phyloP scores from a whole-genome alignment of 1,140 invertebrate species.

The Drosophila paulistorum region DNA sequence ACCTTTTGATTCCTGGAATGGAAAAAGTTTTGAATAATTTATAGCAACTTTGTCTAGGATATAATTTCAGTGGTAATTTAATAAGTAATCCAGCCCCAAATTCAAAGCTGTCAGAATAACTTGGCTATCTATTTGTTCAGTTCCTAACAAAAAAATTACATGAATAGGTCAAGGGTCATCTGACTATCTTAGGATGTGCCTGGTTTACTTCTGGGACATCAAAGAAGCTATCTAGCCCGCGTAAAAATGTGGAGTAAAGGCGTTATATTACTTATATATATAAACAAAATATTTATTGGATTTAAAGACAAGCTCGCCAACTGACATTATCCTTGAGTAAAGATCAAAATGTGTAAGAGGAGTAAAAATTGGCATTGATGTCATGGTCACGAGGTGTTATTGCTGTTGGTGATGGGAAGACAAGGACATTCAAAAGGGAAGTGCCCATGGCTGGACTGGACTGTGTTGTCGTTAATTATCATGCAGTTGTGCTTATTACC shows the following conservation, averaged over 20 bases:
- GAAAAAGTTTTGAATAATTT: neutral
- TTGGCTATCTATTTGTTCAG: neutral
- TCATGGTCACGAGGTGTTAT: neutral
- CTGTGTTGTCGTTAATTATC: slow-evolving; percentile 67
- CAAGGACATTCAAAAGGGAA: neutral
- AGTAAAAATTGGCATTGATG: neutral
- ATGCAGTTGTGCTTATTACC: slow-evolving; percentile 66
- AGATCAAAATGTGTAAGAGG: slow-evolving; percentile 25
- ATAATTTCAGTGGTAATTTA: neutral
- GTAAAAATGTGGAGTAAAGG: slow-evolving; percentile 20
- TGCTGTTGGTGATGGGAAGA: too few species aligned
- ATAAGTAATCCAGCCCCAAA: neutral
- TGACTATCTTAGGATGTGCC: slow-evolving; percentile 38
- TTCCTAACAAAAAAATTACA: slow-evolving; percentile 25
- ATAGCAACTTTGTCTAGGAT: neutral
- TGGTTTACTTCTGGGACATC: slow-evolving; percentile 24
- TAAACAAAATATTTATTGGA: neutral
- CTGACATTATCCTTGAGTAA: slow-evolving; percentile 31
- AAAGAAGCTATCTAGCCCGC: slow-evolving; percentile 8
- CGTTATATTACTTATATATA: neutral
- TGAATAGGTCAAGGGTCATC: slow-evolving; percentile 47
- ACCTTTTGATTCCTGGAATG: neutral
- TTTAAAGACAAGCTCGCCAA: slow-evolving; percentile 15
- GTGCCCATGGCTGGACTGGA: slow-evolving; percentile 33
- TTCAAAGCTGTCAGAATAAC: neutral